These are phyloP conservation scores for Listrodromus nycthemerus DNA, from an alignment of 2,888 invertebrate genomes.

Conservation along the genomic window DNA sequence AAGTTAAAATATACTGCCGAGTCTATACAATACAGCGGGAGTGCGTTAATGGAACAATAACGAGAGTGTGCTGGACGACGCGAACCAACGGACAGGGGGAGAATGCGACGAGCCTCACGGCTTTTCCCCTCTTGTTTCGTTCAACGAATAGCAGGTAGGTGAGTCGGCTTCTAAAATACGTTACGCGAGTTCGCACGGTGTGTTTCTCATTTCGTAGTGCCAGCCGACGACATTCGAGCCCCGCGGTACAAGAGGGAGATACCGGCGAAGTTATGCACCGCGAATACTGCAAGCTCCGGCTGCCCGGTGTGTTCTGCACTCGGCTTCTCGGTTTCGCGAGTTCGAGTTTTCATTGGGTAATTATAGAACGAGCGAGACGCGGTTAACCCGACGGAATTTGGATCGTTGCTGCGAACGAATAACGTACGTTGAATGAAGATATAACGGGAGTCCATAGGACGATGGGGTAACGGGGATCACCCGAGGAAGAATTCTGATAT, in stretches of 20 bases:
- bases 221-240: constrained; percentile 45
- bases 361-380: constrained; percentile 25
- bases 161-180: constrained; percentile 60
- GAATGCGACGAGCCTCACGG: constrained; percentile 37
- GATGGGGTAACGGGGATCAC: background rate
- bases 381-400: constrained; percentile 25
- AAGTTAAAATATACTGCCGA: constrained; percentile 55
- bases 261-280: background rate
- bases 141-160: constrained; percentile 23
- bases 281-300: background rate
- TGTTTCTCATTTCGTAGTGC: constrained; percentile 57
- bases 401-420: background rate
- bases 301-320: background rate
- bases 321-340: constrained; percentile 21
- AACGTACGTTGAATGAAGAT: background rate
- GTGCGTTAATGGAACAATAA: constrained; percentile 66
- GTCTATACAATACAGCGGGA: constrained; percentile 38
- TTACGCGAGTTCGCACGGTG: constrained; percentile 27
- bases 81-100: constrained; percentile 39
- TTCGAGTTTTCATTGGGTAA: constrained; percentile 51
- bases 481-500: background rate
- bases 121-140: constrained; percentile 35
- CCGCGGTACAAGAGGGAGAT: constrained; percentile 14
- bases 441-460: background rate
- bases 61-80: constrained; percentile 48